Conservation (phyloP, 37 sponge, comb jelly and placozoan genomes). For the Aphrocallistes beatrix region DNA sequence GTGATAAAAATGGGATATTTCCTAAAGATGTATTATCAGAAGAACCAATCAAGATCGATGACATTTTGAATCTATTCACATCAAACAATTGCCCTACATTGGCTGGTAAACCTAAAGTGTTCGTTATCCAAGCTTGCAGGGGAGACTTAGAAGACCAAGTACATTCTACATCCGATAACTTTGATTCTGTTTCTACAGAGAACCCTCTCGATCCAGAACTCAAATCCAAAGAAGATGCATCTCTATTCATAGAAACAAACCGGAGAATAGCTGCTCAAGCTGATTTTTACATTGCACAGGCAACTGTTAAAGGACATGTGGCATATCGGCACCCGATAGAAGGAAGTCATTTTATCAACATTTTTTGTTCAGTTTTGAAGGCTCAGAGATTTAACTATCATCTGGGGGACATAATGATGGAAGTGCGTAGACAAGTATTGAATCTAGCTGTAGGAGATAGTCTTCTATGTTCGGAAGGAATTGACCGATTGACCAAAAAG, state of each 20-base stretch:
- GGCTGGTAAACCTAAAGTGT: neutral
- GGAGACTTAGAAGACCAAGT: neutral
- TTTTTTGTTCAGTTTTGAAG: neutral
- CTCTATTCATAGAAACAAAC: neutral
- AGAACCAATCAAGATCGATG: neutral
- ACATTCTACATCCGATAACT: neutral
- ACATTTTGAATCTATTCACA: neutral
- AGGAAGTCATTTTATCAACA: neutral
- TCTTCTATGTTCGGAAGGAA: neutral
- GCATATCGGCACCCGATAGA: neutral
- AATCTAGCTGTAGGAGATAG: neutral
- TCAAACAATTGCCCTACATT: neutral
- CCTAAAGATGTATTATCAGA: neutral
- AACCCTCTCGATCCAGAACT: neutral
- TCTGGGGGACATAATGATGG: constrained; percentile 11
- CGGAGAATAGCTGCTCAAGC: constrained; percentile 7
- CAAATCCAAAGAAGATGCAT: too few species aligned
- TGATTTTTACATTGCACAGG: constrained; percentile 10
- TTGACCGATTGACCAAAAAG: neutral
- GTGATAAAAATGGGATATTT: neutral
- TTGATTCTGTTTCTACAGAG: neutral
- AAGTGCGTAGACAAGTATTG: neutral
- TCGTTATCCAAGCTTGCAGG: neutral
- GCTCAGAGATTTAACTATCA: neutral
- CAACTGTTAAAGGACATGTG: neutral